Evolutionary conservation across 2,888 invertebrate genomes (phyloP).

Genomic region (Anthophora plumipes): DNA sequence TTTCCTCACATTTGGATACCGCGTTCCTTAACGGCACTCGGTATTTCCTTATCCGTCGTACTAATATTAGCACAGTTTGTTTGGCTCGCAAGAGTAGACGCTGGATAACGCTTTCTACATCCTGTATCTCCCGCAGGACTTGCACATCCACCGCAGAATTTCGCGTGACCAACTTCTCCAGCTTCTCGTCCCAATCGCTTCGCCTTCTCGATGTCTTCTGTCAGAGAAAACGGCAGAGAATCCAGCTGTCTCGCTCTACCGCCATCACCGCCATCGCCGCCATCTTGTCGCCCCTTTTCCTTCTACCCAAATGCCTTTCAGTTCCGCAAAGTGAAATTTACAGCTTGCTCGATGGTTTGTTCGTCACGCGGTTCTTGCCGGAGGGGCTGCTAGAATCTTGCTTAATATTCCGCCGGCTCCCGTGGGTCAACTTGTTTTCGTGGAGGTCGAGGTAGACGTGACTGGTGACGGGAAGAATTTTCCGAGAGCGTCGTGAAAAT

Average conservation of each 20-base stretch:
- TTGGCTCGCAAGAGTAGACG: constrained; percentile 63
- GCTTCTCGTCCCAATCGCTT: constrained; percentile 13
- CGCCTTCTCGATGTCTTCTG: constrained; percentile 30
- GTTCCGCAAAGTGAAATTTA: constrained; percentile 82
- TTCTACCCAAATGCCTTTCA: constrained; percentile 62
- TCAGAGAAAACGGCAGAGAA: constrained; percentile 43
- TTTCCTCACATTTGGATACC: constrained; percentile 24
- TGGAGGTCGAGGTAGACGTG: constrained; percentile 21
- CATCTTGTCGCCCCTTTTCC: background rate
- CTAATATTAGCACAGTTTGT: constrained; percentile 78
- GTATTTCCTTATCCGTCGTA: constrained; percentile 69
- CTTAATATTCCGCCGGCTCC: constrained; percentile 77
- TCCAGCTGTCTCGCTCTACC: background rate
- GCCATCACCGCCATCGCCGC: constrained; percentile 44
- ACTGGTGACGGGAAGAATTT: background rate
- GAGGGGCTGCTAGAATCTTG: constrained; percentile 68
- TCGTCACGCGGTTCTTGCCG: constrained; percentile 56
- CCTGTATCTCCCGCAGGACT: constrained; percentile 56
- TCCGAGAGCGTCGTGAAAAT: too few relatives aligned
- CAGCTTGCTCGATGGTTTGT: constrained; percentile 75
- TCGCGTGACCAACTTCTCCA: constrained; percentile 18
- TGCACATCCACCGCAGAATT: constrained; percentile 8
- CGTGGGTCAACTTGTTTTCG: constrained; percentile 56
- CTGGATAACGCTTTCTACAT: constrained; percentile 52
- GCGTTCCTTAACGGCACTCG: constrained; percentile 17